These are phyloP conservation scores for Drosophila nigrodunni DNA, from an alignment of 1,140 invertebrate genomes.

Conservation along the genomic window DNA sequence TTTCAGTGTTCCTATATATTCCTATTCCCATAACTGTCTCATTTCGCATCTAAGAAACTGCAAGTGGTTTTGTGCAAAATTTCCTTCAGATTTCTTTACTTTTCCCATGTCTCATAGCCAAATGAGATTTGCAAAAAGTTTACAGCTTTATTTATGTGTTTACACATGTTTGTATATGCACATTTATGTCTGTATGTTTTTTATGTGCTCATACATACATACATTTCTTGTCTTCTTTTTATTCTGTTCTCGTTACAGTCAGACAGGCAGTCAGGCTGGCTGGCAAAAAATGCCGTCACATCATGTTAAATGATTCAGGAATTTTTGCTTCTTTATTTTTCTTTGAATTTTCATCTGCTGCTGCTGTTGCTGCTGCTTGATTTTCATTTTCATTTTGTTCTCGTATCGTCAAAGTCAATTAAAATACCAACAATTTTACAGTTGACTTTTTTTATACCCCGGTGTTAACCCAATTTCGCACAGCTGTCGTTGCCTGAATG, in stretches of 20 bases:
- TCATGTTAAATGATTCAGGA: constrained; percentile 32
- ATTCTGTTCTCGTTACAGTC: constrained; percentile 10
- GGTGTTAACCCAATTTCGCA: constrained; percentile 61
- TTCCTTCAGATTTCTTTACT: constrained; percentile 1
- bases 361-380: background rate
- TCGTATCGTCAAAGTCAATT: constrained; percentile 55
- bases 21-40: constrained; percentile 1
- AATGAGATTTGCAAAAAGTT: constrained; percentile 12
- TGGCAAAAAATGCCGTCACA: background rate
- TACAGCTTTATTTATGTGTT: background rate
- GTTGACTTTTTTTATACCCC: constrained; percentile 26
- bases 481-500: constrained; percentile 22
- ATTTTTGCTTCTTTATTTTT: constrained; percentile 30
- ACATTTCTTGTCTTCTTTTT: constrained; percentile 4
- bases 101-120: background rate
- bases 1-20: background rate
- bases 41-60: constrained; percentile 11
- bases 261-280: constrained; percentile 4
- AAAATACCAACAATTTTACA: constrained; percentile 49
- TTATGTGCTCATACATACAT: background rate
- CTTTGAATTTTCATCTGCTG: constrained; percentile 12
- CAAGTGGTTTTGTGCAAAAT: constrained; percentile 19
- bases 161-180: constrained; percentile 5
- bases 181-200: background rate
- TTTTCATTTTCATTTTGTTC: constrained; percentile 25